A percentile compares a stretch with the other conserved stretches of the same genome.
These are phyloP conservation scores for Acanthisitta chloris DNA, from an alignment of 2,113 vertebrate genomes.

Conservation along the genomic window DNA sequence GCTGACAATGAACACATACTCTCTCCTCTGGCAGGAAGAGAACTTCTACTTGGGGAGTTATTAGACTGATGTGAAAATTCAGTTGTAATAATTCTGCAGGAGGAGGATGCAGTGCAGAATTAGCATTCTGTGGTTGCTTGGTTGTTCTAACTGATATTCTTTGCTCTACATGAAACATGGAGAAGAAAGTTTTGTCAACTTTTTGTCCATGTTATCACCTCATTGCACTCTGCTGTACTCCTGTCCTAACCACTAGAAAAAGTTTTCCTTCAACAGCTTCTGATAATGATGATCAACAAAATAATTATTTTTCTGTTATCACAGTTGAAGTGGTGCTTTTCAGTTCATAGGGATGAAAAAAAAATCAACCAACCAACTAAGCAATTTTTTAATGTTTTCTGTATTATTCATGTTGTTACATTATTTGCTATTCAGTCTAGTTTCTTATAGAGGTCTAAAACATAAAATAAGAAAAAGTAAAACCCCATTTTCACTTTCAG, in stretches of 20 bases:
- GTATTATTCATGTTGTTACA: not conserved
- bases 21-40: not conserved
- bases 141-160: not conserved
- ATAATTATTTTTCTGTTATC: not conserved
- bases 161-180: not conserved
- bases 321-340: not conserved
- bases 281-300: not conserved
- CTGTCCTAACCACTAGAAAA: not conserved
- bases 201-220: not conserved
- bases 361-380: too few relatives aligned
- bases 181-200: not conserved
- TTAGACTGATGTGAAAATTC: not conserved
- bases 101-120: not conserved
- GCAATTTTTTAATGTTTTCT: too few relatives aligned
- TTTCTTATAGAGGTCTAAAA: not conserved
- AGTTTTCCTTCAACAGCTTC: not conserved
- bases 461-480: rapidly evolving
- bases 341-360: not conserved
- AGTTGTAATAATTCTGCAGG: not conserved
- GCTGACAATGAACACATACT: not conserved
- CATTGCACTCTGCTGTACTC: not conserved
- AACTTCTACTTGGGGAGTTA: not conserved
- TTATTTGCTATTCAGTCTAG: not conserved
- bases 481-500: not conserved
- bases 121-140: not conserved